Percentiles rank a stretch among this genome's conserved stretches.
Conservation (phyloP, 2,113 vertebrate genomes). For the Acanthochromis polyacanthus region DNA sequence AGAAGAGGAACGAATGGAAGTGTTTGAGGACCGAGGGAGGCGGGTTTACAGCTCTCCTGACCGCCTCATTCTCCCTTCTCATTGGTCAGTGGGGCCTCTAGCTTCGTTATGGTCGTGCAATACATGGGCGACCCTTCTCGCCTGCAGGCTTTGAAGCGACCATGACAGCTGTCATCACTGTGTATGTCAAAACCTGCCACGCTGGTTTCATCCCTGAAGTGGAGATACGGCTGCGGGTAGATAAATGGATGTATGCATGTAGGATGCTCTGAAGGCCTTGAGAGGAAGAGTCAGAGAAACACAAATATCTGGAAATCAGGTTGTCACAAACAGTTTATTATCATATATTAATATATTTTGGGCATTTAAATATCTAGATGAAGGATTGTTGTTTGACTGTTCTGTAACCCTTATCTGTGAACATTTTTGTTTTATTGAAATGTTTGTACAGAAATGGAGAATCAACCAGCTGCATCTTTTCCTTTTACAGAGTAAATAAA, state of each 20-base stretch:
- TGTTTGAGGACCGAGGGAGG: conserved; percentile 38
- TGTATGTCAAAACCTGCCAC: conserved; percentile 69
- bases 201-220: conserved; percentile 15
- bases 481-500: background rate
- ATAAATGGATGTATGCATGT: background rate
- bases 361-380: background rate
- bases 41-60: conserved; percentile 68
- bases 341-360: background rate
- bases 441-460: background rate
- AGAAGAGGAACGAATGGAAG: conserved; percentile 44
- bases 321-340: background rate
- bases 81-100: conserved; percentile 56
- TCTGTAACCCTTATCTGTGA: background rate
- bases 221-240: conserved; percentile 30
- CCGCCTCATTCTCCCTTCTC: conserved; percentile 29
- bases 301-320: conserved; percentile 2
- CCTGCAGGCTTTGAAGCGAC: conserved; percentile 56
- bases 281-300: background rate
- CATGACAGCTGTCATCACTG: conserved; percentile 78
- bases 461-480: background rate
- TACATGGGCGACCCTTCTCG: conserved; percentile 51
- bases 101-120: conserved; percentile 44
- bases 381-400: background rate
- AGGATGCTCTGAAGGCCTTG: background rate
- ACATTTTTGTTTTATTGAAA: background rate